Conservation (phyloP, 1,140 invertebrate genomes). For the Chelonus insularis region DNA sequence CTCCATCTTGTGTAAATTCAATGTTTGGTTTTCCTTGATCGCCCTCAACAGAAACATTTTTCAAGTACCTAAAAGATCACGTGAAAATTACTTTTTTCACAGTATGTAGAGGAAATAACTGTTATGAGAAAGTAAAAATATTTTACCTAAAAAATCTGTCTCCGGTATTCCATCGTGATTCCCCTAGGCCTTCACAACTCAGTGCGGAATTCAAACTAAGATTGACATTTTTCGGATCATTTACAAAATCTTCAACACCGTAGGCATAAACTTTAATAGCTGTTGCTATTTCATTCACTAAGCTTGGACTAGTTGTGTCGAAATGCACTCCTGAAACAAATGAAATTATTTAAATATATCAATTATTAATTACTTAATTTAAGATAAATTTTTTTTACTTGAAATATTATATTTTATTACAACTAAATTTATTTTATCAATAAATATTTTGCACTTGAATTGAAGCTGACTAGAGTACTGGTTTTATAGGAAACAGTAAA, state of each 20-base stretch:
- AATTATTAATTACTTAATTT: background rate
- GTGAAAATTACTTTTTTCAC: background rate
- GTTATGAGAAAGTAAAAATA: too few relatives aligned
- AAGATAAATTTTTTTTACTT: background rate
- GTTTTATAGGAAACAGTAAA: too few relatives aligned
- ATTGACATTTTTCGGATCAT: slow-evolving; percentile 70
- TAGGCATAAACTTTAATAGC: slow-evolving; percentile 90
- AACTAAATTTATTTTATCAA: too few relatives aligned
- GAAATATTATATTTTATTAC: too few relatives aligned
- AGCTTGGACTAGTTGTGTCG: slow-evolving; percentile 78
- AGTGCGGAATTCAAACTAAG: slow-evolving; percentile 78
- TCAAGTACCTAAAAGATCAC: slow-evolving; percentile 67
- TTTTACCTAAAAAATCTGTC: slow-evolving; percentile 69
- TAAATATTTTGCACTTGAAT: too few relatives aligned
- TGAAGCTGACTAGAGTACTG: too few relatives aligned
- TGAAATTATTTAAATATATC: background rate
- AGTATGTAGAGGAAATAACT: too few relatives aligned
- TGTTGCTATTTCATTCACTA: slow-evolving; percentile 84
- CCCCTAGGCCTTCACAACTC: slow-evolving; percentile 74
- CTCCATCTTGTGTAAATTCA: slow-evolving; percentile 87
- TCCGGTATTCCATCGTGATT: slow-evolving; percentile 77
- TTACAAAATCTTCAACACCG: slow-evolving; percentile 84
- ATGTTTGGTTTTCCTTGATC: slow-evolving; percentile 78
- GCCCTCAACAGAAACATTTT: slow-evolving; percentile 81
- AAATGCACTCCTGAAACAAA: slow-evolving; percentile 79